Evolutionary conservation across 64 coral and sea anemone genomes (phyloP).

Genomic region (Pocillopora damicornis): DNA sequence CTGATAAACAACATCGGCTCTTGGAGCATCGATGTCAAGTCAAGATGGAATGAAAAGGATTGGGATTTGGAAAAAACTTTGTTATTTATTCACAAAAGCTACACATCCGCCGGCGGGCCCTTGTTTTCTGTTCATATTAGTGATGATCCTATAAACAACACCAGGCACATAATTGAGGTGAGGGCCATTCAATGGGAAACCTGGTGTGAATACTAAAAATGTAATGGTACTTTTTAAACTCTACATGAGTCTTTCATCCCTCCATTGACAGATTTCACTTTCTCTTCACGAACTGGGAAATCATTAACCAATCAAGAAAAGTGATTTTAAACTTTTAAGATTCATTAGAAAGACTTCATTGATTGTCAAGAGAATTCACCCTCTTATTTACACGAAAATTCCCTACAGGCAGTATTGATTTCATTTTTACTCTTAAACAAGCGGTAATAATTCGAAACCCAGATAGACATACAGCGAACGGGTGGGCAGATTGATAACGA

Average conservation of each 20-base stretch:
- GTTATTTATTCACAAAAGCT: slow-evolving; percentile 73
- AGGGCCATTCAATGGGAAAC: slow-evolving; percentile 24
- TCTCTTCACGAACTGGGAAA: not conserved
- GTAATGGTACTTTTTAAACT: not conserved
- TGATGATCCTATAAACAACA: slow-evolving; percentile 93
- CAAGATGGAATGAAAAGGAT: slow-evolving; percentile 64
- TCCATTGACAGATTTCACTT: not conserved
- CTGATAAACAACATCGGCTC: slow-evolving; percentile 78
- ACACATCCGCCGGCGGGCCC: slow-evolving; percentile 90
- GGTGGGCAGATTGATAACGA: not conserved
- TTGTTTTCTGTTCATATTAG: slow-evolving; percentile 94
- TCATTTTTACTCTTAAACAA: not conserved
- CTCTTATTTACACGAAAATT: not conserved
- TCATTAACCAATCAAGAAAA: not conserved
- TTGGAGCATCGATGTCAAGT: slow-evolving; percentile 56
- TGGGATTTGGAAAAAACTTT: slow-evolving; percentile 69
- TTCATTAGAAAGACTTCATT: not conserved
- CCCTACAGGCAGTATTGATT: not conserved
- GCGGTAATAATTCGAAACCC: not conserved
- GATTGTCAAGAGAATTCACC: not conserved
- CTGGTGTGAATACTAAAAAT: not conserved
- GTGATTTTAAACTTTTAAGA: not conserved
- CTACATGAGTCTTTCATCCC: not conserved
- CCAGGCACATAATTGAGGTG: slow-evolving; percentile 92
- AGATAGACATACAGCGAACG: not conserved